Base-by-base conservation (phyloP, 2,113 vertebrate species). In the Trochalopteron elliotii region DNA sequence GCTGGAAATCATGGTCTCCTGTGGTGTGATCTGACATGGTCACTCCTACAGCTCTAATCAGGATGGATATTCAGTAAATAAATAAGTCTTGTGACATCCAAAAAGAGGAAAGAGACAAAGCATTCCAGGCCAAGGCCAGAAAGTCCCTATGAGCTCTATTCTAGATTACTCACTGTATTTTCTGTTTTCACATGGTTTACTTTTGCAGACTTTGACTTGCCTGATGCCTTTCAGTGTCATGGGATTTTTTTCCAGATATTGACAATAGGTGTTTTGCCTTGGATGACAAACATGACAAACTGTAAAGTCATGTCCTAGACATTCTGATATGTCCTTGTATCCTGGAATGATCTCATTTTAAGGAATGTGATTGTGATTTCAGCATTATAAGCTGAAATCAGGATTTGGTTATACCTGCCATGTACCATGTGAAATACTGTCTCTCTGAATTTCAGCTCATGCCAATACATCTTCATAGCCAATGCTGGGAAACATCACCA, bases 401-500 rank as follows among this genome's bases (percentile, higher is more conserved):
- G 76, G 77, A 78, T 90, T 93, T 61, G 25, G 60, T 67, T 83
- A 35, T 37, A 93, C 49, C 55, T 80, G 55, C 60, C 75, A 33
- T 31, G 17, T 39, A 49, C 52, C 24, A n/a, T 25, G 33, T 55
- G 68, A 94, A 93, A 80, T 70, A 67, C 24, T 28, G 27, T 65
- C 45, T 61, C 56, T 72, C 8, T 45, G 40, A 89, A 87, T 95
- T 86, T 88, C 52, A 78, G 40, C 75, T 90, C 40, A 17, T 91
- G 82, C 81, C 85, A 94, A 50, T 74, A 80, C 55, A 69, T 85
- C 89, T 72, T 79, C 77, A 83, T 49, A 89, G 67, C 28, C 49
- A 82, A 16, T 91, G 56, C 78, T 92, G 89, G 75, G 94, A 95
- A 88, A 71, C 68, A 93, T 75, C 87, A 83, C 84, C 88, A 74